Conservation (phyloP, 2,113 vertebrate genomes). For the Stigmatopora nigra region DNA sequence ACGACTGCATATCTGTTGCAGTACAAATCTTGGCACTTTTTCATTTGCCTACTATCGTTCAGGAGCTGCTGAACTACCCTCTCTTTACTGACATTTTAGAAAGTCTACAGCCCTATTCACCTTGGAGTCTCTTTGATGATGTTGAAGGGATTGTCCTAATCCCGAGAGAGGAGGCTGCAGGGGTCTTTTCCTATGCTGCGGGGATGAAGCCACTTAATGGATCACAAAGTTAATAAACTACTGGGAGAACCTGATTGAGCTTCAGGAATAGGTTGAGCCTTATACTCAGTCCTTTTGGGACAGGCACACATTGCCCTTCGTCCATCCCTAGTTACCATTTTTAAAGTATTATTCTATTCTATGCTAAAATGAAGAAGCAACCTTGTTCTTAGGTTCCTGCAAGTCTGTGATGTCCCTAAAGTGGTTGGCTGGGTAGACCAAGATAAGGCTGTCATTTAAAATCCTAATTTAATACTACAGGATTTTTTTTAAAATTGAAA, state of each 20-base stretch:
- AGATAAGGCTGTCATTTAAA: slow-evolving; percentile 25
- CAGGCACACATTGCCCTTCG: background rate
- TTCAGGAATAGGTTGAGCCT: slow-evolving; percentile 40
- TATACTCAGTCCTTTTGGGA: slow-evolving; percentile 26
- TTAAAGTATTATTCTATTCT: background rate
- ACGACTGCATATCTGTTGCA: background rate
- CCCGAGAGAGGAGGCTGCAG: slow-evolving; percentile 46
- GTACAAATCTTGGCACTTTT: background rate
- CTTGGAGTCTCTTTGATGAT: slow-evolving; percentile 58
- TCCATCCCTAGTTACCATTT: background rate
- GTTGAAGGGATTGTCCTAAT: slow-evolving; percentile 58
- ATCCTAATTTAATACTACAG: slow-evolving; percentile 37
- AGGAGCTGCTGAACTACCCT: slow-evolving; percentile 7
- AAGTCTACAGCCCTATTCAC: slow-evolving; percentile 41
- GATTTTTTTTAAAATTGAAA: slow-evolving; percentile 38
- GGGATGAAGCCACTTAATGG: slow-evolving; percentile 61
- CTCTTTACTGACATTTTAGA: slow-evolving; percentile 21
- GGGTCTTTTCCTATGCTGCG: slow-evolving; percentile 42
- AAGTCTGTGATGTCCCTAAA: slow-evolving; percentile 6
- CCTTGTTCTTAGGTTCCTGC: slow-evolving; percentile 7
- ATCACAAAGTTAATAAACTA: slow-evolving; percentile 66
- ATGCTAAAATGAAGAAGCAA: background rate
- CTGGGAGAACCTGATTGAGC: slow-evolving; percentile 43
- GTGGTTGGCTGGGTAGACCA: slow-evolving; percentile 7
- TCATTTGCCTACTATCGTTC: slow-evolving; percentile 3